A percentile compares a stretch with the other conserved stretches of the same genome.
Evolutionary conservation across 2,113 vertebrate species (phyloP).

Genomic region (Maccullochella peelii): DNA sequence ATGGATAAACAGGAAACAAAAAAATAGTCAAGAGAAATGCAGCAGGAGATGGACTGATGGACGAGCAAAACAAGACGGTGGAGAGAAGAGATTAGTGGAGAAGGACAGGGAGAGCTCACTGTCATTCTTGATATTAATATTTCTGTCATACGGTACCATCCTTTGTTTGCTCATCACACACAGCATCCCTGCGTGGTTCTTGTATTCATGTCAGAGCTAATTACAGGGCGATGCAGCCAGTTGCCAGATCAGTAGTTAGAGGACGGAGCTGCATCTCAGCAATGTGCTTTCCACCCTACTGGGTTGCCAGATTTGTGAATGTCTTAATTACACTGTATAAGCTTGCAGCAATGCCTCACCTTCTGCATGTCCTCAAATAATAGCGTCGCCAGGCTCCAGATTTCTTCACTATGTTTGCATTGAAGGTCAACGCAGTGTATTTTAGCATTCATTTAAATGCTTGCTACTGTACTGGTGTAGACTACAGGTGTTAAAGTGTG

Average conservation of each 20-base stretch:
- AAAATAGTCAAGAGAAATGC: conserved; percentile 8
- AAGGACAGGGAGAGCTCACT: background rate
- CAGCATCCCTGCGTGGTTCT: conserved; percentile 47
- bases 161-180: conserved; percentile 69
- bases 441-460: conserved; percentile 4
- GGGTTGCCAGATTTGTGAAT: conserved; percentile 64
- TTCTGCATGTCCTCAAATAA: conserved; percentile 56
- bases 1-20: conserved; percentile 5
- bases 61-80: conserved; percentile 14
- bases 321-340: conserved; percentile 54
- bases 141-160: conserved; percentile 55
- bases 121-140: conserved; percentile 44
- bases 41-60: conserved; percentile 19
- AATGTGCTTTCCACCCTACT: conserved; percentile 60
- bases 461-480: background rate
- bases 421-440: conserved; percentile 18
- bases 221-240: conserved; percentile 58
- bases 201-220: conserved; percentile 72
- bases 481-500: background rate
- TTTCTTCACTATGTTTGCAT: conserved; percentile 16
- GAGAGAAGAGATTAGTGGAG: background rate
- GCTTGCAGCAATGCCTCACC: conserved; percentile 55
- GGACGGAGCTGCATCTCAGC: conserved; percentile 52
- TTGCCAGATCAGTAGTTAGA: conserved; percentile 69
- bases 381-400: conserved; percentile 10